phyloP scores from a whole-genome alignment of 2,797 vertebrate species.

The Chelon labrosus region DNA sequence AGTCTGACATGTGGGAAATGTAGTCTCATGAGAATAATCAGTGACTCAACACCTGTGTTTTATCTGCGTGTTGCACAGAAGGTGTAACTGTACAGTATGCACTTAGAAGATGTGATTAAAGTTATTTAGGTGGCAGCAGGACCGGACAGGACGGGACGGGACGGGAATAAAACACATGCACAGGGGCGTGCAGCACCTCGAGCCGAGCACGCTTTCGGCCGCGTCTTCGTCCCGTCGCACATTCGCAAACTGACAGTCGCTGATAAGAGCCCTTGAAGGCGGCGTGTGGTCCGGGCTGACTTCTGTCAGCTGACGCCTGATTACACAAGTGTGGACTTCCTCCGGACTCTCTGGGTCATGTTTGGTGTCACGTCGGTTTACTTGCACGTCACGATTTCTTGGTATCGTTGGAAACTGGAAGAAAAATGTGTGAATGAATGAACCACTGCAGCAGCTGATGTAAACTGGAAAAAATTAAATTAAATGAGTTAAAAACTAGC shows the following conservation, averaged over 20 bases:
- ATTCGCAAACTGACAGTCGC: slow-evolving; percentile 46
- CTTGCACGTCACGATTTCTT: too few relatives aligned
- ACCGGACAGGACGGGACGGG: background rate
- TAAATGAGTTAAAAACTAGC: too few relatives aligned
- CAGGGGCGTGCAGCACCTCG: background rate
- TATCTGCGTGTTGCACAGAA: background rate
- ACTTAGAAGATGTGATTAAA: background rate
- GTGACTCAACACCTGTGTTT: too few relatives aligned
- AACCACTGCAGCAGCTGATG: too few relatives aligned
- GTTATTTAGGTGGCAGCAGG: background rate
- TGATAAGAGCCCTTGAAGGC: slow-evolving; percentile 63
- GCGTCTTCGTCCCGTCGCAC: slow-evolving; percentile 43
- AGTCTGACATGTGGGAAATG: too few relatives aligned
- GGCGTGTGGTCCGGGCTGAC: slow-evolving; percentile 17
- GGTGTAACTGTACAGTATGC: background rate
- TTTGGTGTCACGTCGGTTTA: background rate
- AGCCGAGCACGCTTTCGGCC: slow-evolving; percentile 6
- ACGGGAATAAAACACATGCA: background rate
- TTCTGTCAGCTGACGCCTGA: slow-evolving; percentile 60
- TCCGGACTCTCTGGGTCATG: background rate
- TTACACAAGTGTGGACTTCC: slow-evolving; percentile 33
- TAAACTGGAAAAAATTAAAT: too few relatives aligned
- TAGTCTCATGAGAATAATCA: too few relatives aligned
- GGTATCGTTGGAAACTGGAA: too few relatives aligned
- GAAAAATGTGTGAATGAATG: too few relatives aligned